Conservation (phyloP, 2,888 invertebrate species). For the Willowsia nigromaculata region DNA sequence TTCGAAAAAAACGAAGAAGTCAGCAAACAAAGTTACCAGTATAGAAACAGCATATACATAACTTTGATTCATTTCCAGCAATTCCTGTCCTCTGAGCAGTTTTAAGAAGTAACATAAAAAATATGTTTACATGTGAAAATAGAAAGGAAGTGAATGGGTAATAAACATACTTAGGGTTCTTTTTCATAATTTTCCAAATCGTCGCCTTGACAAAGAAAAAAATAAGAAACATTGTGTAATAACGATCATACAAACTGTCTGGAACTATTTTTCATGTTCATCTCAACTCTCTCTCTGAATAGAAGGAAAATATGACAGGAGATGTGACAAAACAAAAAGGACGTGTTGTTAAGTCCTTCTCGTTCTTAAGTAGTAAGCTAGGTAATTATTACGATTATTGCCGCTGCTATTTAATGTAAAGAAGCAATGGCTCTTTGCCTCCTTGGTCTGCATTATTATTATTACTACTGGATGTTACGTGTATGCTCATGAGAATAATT, state of each 20-base stretch:
- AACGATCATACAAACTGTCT: not conserved
- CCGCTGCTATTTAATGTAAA: not conserved
- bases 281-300: too few species aligned
- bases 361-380: not conserved
- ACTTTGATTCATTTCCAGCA: not conserved
- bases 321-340: constrained; percentile 27
- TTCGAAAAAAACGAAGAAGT: not conserved
- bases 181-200: not conserved
- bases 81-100: not conserved
- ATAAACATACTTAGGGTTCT: not conserved
- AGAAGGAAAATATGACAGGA: not conserved
- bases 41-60: too few species aligned
- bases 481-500: constrained; percentile 3
- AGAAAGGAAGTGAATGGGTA: constrained; percentile 21
- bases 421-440: not conserved
- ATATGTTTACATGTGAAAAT: not conserved
- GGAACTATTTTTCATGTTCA: not conserved
- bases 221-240: not conserved
- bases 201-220: not conserved
- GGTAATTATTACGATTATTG: constrained; percentile 11
- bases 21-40: not conserved
- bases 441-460: not conserved
- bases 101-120: not conserved
- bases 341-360: not conserved
- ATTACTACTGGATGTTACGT: too few species aligned